Percentiles rank a stretch among this genome's conserved stretches.
phyloP scores from a whole-genome alignment of 2,113 vertebrate species.

The Cromileptes altivelis region DNA sequence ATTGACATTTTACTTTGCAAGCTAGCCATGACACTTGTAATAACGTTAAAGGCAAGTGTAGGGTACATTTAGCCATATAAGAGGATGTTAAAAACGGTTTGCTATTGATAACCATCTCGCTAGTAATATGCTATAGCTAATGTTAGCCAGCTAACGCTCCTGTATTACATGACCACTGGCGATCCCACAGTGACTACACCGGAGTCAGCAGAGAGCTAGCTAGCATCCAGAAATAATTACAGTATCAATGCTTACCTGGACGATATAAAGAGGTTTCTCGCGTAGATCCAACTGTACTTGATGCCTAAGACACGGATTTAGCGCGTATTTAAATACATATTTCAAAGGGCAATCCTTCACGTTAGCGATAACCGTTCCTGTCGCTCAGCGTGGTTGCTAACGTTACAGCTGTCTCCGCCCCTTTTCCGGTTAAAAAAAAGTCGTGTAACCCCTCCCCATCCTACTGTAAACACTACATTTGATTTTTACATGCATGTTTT shows the following conservation, averaged over 20 bases:
- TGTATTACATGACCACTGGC: conserved; percentile 43
- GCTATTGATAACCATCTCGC: conserved; percentile 7
- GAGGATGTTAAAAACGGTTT: not conserved
- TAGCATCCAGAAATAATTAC: not conserved
- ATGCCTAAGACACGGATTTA: not conserved
- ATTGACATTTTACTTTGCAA: not conserved
- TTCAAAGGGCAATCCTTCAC: conserved; percentile 46
- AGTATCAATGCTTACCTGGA: conserved; percentile 58
- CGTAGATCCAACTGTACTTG: not conserved
- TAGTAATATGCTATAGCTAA: conserved; percentile 43
- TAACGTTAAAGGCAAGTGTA: accelerated
- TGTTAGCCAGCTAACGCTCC: conserved; percentile 49
- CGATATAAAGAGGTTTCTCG: not conserved
- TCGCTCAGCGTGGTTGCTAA: conserved; percentile 79
- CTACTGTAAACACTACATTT: conserved; percentile 5
- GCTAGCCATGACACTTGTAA: accelerated
- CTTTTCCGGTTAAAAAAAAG: conserved; percentile 61
- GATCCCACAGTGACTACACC: conserved; percentile 38
- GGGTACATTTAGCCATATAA: not conserved
- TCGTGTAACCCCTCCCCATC: not conserved
- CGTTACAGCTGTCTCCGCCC: conserved; percentile 75
- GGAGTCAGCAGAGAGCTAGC: conserved; percentile 27
- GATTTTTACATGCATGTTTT: not conserved
- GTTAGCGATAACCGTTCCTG: conserved; percentile 36
- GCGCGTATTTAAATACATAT: conserved; percentile 27